Percentiles rank a stretch among this genome's conserved stretches.
Evolutionary conservation across 2,113 vertebrate species (phyloP).

Genomic region (Euleptes europaea): DNA sequence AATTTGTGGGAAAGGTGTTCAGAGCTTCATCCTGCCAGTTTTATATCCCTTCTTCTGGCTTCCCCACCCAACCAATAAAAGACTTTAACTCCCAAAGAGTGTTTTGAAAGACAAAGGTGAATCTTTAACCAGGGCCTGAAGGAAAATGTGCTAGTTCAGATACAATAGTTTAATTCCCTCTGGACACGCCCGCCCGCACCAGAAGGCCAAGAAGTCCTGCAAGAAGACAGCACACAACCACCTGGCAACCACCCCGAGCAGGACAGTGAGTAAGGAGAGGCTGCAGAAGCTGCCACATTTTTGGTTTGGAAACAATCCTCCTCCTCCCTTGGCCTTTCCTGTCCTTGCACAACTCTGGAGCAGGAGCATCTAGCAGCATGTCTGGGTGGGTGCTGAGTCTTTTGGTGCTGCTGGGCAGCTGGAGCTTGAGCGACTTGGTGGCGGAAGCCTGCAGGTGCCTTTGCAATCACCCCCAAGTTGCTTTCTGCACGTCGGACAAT

Average conservation of each 20-base stretch:
- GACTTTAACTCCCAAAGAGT: neutral
- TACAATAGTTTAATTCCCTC: too few species aligned
- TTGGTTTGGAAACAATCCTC: neutral
- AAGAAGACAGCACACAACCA: too few species aligned
- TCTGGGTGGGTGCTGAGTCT: slow-evolving; percentile 73
- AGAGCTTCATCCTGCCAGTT: neutral
- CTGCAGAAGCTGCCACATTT: too few species aligned
- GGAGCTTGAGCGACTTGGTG: slow-evolving; percentile 80
- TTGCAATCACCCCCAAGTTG: slow-evolving; percentile 93
- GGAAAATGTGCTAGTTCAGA: too few species aligned
- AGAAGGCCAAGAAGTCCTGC: neutral
- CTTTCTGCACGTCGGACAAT: slow-evolving; percentile 97
- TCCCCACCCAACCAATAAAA: neutral
- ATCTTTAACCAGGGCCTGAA: too few species aligned
- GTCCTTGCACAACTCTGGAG: neutral
- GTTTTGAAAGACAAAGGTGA: too few species aligned
- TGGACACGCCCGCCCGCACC: too few species aligned
- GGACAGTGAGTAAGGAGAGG: neutral
- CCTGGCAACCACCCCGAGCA: too few species aligned
- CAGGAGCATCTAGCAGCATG: slow-evolving; percentile 63
- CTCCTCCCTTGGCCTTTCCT: neutral
- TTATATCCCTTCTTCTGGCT: neutral
- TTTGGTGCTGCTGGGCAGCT: slow-evolving; percentile 81
- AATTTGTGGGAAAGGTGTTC: neutral
- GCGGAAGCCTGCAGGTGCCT: slow-evolving; percentile 92